A percentile compares a stretch with the other conserved stretches of the same genome.
These are phyloP conservation scores for Campopleginae sp. DNA, from an alignment of 2,888 invertebrate genomes.

Conservation along the genomic window DNA sequence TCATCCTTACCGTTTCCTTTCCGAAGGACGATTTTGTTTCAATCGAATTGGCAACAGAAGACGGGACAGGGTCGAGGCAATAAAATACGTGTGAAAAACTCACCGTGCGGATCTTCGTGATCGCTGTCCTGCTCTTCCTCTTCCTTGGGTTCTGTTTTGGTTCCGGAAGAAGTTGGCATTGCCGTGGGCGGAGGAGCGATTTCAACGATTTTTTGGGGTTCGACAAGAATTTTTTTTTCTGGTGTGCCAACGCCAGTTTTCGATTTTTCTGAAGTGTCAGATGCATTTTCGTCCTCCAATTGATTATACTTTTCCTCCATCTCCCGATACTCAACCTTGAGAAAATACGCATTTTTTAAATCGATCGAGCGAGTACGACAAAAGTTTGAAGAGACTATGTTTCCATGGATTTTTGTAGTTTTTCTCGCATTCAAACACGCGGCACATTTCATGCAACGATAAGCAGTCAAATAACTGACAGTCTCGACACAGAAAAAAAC, in stretches of 20 bases:
- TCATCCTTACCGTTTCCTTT: not conserved
- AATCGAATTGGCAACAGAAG: not conserved
- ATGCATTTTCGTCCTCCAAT: slow-evolving; percentile 87
- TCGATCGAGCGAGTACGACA: slow-evolving; percentile 83
- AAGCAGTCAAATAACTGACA: slow-evolving; percentile 12
- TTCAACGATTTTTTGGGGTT: slow-evolving; percentile 86
- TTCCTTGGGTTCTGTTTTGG: slow-evolving; percentile 83
- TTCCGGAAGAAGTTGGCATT: slow-evolving; percentile 85
- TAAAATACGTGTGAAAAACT: not conserved
- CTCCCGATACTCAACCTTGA: slow-evolving; percentile 88
- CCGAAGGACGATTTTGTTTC: not conserved
- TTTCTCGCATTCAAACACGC: not conserved
- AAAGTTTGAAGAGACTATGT: slow-evolving; percentile 74
- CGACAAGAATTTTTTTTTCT: slow-evolving; percentile 78
- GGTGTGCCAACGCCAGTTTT: slow-evolving; percentile 85
- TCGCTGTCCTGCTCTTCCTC: slow-evolving; percentile 87
- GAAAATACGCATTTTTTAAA: slow-evolving; percentile 9
- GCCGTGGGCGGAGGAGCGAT: slow-evolving; percentile 84
- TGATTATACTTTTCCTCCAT: slow-evolving; percentile 88
- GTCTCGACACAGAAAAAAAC: slow-evolving; percentile 6
- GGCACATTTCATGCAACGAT: not conserved
- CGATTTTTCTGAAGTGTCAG: slow-evolving; percentile 87
- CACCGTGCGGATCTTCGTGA: slow-evolving; percentile 87
- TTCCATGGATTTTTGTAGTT: slow-evolving; percentile 77
- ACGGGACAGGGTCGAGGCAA: not conserved